phyloP scores from a whole-genome alignment of 1,140 invertebrate genomes.

The Chironomus tepperi region DNA sequence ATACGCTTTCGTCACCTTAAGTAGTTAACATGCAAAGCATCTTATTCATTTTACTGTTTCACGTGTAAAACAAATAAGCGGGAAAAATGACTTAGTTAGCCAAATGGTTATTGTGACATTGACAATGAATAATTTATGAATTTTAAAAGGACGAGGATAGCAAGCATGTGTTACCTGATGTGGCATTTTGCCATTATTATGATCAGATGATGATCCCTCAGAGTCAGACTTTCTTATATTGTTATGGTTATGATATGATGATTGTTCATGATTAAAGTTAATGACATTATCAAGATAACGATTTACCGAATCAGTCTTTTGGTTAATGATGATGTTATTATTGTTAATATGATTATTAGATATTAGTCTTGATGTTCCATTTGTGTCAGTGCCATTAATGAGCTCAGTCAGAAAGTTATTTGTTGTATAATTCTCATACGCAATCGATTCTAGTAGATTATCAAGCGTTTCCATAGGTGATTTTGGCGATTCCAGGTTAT shows the following conservation, averaged over 20 bases:
- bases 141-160: too few species aligned
- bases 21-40: too few species aligned
- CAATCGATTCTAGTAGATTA: conserved; percentile 11
- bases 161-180: conserved; percentile 4
- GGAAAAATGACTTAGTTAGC: background rate
- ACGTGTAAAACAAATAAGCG: background rate
- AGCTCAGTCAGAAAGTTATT: background rate
- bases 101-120: background rate
- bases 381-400: background rate
- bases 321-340: background rate
- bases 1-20: too few species aligned
- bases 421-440: background rate
- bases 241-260: background rate
- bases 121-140: background rate
- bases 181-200: background rate
- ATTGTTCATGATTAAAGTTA: background rate
- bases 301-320: background rate
- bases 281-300: conserved; percentile 10
- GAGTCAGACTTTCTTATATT: background rate
- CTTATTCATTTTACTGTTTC: too few species aligned
- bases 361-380: background rate
- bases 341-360: conserved; percentile 9
- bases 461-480: conserved; percentile 2
- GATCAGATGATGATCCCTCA: conserved; percentile 18
- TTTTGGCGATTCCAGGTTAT: background rate